These are phyloP conservation scores for Phyllotreta cruciferae DNA, from an alignment of 2,888 invertebrate genomes.

Conservation along the genomic window DNA sequence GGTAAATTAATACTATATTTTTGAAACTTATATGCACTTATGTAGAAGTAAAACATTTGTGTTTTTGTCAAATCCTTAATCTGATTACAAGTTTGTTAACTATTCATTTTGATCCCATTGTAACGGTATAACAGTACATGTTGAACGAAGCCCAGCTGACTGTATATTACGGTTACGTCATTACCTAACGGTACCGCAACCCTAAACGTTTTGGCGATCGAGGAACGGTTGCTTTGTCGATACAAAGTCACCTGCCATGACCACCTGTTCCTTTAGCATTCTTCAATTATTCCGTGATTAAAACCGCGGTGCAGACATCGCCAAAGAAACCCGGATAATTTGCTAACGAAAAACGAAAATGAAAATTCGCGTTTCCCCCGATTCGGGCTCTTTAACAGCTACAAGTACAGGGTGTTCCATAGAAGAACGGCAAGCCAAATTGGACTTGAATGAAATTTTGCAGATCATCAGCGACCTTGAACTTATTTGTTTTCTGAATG, in stretches of 20 bases:
- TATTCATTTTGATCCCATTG: background rate
- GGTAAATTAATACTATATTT: too few species aligned
- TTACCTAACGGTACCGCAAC: slow-evolving; percentile 33
- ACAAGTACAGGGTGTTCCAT: too few species aligned
- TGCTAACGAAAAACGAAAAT: slow-evolving; percentile 23
- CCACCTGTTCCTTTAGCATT: slow-evolving; percentile 33
- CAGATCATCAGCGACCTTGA: slow-evolving; percentile 3
- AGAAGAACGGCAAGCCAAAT: background rate
- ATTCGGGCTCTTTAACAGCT: too few species aligned
- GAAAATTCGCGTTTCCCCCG: background rate
- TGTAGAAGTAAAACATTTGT: too few species aligned
- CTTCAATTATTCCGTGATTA: slow-evolving; percentile 32
- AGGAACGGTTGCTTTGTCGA: slow-evolving; percentile 33
- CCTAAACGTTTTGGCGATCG: slow-evolving; percentile 20
- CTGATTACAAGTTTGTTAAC: too few species aligned
- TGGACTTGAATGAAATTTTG: background rate
- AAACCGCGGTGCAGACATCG: slow-evolving; percentile 24
- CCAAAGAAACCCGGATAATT: slow-evolving; percentile 14
- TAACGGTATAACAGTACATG: slow-evolving; percentile 19
- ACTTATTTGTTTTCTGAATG: background rate
- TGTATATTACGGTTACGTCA: slow-evolving; percentile 28
- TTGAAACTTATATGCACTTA: too few species aligned
- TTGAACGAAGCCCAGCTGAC: slow-evolving; percentile 33
- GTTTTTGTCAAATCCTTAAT: too few species aligned
- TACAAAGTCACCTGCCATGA: slow-evolving; percentile 27